phyloP scores from a whole-genome alignment of 2,888 invertebrate species.

The Phortica magna region DNA sequence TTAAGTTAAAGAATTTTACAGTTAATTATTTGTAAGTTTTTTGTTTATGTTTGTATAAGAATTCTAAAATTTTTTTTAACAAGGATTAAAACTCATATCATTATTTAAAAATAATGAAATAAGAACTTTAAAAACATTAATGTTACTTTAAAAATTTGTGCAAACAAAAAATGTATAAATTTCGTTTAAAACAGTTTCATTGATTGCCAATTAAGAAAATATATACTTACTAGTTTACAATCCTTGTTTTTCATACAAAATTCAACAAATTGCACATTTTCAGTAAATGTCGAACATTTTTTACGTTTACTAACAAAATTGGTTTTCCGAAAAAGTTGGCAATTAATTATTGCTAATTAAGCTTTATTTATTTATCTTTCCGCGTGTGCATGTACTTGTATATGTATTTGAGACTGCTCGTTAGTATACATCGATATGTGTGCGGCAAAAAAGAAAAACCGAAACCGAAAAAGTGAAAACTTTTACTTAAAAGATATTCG shows the following conservation, averaged over 20 bases:
- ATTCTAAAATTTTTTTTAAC: neutral
- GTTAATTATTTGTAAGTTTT: slow-evolving; percentile 25
- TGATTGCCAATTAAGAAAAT: too few relatives aligned
- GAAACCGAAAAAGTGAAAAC: neutral
- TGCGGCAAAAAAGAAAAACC: neutral
- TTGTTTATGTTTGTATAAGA: slow-evolving; percentile 22
- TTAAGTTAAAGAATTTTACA: slow-evolving; percentile 19
- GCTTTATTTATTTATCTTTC: neutral
- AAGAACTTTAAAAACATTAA: too few relatives aligned
- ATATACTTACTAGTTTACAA: too few relatives aligned
- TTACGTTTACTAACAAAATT: too few relatives aligned
- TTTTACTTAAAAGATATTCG: neutral
- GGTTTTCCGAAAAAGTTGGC: neutral
- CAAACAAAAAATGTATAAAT: too few relatives aligned
- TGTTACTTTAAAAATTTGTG: neutral
- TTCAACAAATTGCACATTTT: too few relatives aligned
- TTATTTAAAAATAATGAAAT: too few relatives aligned
- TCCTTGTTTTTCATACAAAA: too few relatives aligned
- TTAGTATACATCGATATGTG: neutral
- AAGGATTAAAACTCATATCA: slow-evolving; percentile 21
- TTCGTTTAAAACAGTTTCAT: too few relatives aligned
- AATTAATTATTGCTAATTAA: neutral
- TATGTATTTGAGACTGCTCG: too few relatives aligned
- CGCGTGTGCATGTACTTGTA: slow-evolving; percentile 21
- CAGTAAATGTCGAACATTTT: too few relatives aligned